Conservation (phyloP, 1,140 invertebrate genomes). For the Tyrophagus putrescentiae region DNA sequence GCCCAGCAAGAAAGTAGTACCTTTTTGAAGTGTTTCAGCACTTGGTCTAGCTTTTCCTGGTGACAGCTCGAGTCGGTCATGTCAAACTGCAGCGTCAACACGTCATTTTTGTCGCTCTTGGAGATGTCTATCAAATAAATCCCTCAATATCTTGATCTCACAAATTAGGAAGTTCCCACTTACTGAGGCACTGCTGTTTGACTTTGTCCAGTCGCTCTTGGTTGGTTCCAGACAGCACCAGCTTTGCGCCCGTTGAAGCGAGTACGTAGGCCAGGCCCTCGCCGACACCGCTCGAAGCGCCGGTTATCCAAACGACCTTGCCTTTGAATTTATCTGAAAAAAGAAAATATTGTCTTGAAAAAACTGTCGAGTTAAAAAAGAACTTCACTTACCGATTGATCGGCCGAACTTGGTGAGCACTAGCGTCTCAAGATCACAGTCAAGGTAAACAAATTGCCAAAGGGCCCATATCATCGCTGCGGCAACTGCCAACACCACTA, state of each 20-base stretch:
- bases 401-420: background rate
- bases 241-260: conserved; percentile 49
- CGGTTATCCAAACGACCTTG: conserved; percentile 74
- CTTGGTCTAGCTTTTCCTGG: conserved; percentile 44
- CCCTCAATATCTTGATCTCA: background rate
- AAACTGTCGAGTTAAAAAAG: conserved; percentile 9
- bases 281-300: conserved; percentile 76
- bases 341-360: conserved; percentile 21
- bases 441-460: conserved; percentile 12
- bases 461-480: background rate
- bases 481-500: too few relatives aligned
- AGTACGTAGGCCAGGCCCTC: conserved; percentile 55
- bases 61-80: conserved; percentile 44
- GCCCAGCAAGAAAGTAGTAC: background rate
- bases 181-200: conserved; percentile 48
- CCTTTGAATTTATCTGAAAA: conserved; percentile 21
- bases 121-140: background rate
- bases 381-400: background rate
- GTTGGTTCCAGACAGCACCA: conserved; percentile 60
- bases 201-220: conserved; percentile 53
- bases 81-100: conserved; percentile 25
- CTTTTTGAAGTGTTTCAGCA: conserved; percentile 52
- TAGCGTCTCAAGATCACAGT: conserved; percentile 15
- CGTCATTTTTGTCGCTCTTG: conserved; percentile 18
- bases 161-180: background rate